Percentiles rank a stretch among this genome's conserved stretches.
These are phyloP conservation scores for Spisula solida DNA, from an alignment of 2,888 invertebrate genomes.

Conservation along the genomic window DNA sequence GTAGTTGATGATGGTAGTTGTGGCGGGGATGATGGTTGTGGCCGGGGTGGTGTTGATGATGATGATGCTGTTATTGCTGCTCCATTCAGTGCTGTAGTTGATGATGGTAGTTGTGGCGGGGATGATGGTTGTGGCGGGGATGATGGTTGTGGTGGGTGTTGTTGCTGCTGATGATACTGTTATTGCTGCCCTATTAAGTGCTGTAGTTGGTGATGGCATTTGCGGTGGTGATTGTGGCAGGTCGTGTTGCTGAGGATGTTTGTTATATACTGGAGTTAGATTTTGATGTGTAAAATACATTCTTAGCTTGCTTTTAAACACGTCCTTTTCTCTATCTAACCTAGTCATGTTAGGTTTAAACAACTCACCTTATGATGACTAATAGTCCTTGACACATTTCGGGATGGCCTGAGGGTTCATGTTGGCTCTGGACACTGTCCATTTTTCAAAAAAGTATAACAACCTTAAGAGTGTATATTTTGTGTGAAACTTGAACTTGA, in stretches of 20 bases:
- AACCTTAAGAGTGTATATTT: not conserved
- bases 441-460: not conserved
- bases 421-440: not conserved
- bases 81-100: not conserved
- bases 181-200: not conserved
- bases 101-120: not conserved
- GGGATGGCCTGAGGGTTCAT: not conserved
- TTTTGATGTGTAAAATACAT: not conserved
- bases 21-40: not conserved
- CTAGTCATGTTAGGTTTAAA: not conserved
- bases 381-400: not conserved
- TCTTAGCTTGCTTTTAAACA: not conserved
- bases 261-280: too few species aligned
- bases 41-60: not conserved
- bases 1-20: not conserved
- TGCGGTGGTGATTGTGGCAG: not conserved
- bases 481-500: not conserved
- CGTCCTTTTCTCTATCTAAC: not conserved
- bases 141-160: not conserved
- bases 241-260: not conserved
- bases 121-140: not conserved
- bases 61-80: not conserved
- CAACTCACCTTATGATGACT: not conserved
- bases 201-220: not conserved
- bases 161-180: not conserved